Evolutionary conservation across 1,140 invertebrate species (phyloP), one percentile per base, ranked within the genome.

Genomic region (Euborellia annulipes): DNA sequence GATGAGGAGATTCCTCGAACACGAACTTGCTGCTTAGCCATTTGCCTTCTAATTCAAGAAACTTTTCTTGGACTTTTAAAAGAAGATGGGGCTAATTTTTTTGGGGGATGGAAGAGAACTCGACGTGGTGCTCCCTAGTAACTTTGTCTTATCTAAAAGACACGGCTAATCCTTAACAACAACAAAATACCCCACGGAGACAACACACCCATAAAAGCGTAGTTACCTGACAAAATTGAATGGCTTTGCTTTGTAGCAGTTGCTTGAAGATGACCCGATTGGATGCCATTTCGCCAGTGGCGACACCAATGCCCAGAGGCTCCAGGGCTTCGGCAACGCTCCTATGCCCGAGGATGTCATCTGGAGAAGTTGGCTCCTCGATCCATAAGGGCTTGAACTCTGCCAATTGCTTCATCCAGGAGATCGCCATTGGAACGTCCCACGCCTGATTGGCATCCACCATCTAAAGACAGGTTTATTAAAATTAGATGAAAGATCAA

Each of bases 231-330:
- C 87, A 93, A 62, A 73, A 91, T 56, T 89, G 73, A 54, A 93
- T 71, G 2, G 79, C 86, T 14, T 72, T 70, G 1, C 75, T 67
- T 62, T 86, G 79, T 9, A 94, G 58, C 49, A 93, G 79, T 67
- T 93, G 89, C 58, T 93, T 94, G 67, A 94, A 94, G 64, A 93
- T 81, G 0, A 93, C 77, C 47, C 88, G 65, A 64, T 93, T 94
- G 3, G 82, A 81, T 58, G 86, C 91, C 76, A 87, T 84, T 66
- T 94, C 90, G 9, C 89, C 90, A 3, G 83, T 88, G 1, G 90
- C 90, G 13, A 93, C 85, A 2, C 78, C 81, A 38, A 93, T 87
- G 17, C 76, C 77, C 11, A 75, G 63, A 0, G 79, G 77, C 53
- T 74, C 70, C 38, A 73, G 52, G n/a, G 64, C 70, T 70, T 74